Percentiles rank a stretch among this genome's conserved stretches.
Conservation (phyloP, 2,797 vertebrate species). For the Leptodactylus fallax region DNA sequence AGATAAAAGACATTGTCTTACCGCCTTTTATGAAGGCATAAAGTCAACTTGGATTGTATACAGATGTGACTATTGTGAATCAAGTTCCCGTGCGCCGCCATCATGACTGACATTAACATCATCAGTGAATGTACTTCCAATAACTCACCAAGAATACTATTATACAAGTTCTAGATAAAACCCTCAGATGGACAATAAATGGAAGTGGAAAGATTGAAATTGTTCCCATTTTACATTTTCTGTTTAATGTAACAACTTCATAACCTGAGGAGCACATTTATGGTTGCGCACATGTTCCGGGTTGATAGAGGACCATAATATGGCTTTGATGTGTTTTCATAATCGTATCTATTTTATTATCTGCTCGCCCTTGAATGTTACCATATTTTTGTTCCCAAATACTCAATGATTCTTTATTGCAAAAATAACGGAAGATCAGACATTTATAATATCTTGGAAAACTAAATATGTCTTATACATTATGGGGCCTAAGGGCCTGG, state of each 20-base stretch:
- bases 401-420: conserved; percentile 22
- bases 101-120: conserved; percentile 31
- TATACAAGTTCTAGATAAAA: conserved; percentile 37
- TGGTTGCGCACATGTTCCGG: not conserved
- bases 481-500: not conserved
- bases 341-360: conserved; percentile 39
- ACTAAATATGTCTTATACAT: conserved; percentile 10
- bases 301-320: conserved; percentile 48
- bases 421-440: conserved; percentile 20
- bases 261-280: conserved; percentile 36
- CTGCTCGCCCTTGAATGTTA: conserved; percentile 20
- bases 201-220: conserved; percentile 35
- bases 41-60: conserved; percentile 24
- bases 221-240: conserved; percentile 31
- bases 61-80: conserved; percentile 23
- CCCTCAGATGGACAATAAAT: conserved; percentile 43
- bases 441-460: conserved; percentile 38
- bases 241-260: conserved; percentile 34
- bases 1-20: conserved; percentile 30
- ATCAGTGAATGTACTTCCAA: conserved; percentile 15
- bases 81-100: not conserved
- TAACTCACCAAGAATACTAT: conserved; percentile 28
- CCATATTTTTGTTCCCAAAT: conserved; percentile 47
- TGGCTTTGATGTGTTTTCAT: conserved; percentile 44
- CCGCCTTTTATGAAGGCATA: conserved; percentile 29